Conservation (phyloP, 1,140 invertebrate species). For the Atta texana region DNA sequence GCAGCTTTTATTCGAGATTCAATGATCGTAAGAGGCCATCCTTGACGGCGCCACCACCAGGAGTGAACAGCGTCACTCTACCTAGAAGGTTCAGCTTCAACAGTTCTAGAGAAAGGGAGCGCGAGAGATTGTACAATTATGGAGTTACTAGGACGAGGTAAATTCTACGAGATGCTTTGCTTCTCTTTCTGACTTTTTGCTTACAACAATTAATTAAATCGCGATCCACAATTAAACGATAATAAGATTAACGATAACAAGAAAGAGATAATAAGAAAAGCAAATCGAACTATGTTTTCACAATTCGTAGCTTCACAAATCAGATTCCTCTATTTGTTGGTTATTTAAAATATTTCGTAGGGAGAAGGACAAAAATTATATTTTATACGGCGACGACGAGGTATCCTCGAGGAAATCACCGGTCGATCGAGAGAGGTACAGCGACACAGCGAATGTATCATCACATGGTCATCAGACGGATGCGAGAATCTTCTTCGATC, state of each 20-base stretch:
- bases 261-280: too few relatives aligned
- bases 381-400: constrained; percentile 79
- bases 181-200: not conserved
- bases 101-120: constrained; percentile 71
- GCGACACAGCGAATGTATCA: constrained; percentile 63
- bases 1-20: constrained; percentile 95
- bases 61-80: constrained; percentile 76
- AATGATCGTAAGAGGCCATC: constrained; percentile 91
- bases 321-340: not conserved
- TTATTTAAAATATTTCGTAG: constrained; percentile 32
- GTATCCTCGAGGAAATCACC: constrained; percentile 74
- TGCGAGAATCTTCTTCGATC: constrained; percentile 11
- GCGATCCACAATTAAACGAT: not conserved
- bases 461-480: constrained; percentile 47
- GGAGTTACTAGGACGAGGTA: constrained; percentile 18
- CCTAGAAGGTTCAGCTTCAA: constrained; percentile 83
- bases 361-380: constrained; percentile 67
- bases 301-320: not conserved
- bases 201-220: not conserved
- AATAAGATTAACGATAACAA: too few relatives aligned
- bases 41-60: constrained; percentile 77
- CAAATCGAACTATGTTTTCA: not conserved
- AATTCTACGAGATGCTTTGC: not conserved
- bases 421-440: constrained; percentile 79
- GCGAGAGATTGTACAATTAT: constrained; percentile 65